These are phyloP conservation scores for Tokudaia muenninki DNA, from an alignment of 2,797 vertebrate genomes.

Conservation along the genomic window DNA sequence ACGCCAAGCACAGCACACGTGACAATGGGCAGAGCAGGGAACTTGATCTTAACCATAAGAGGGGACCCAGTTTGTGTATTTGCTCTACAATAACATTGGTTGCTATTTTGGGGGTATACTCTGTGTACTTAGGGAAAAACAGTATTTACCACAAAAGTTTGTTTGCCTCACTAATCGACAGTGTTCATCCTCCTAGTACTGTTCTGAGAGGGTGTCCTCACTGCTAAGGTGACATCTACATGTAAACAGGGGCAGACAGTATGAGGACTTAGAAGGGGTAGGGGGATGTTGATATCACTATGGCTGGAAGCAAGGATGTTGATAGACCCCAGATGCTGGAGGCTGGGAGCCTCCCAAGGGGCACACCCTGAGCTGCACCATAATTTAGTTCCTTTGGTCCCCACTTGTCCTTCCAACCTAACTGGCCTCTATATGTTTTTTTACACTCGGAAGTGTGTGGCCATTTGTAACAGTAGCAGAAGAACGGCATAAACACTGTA, in stretches of 20 bases:
- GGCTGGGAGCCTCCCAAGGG: neutral
- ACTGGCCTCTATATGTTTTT: neutral
- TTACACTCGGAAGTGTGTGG: too few species aligned
- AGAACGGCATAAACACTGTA: neutral
- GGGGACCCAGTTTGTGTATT: neutral
- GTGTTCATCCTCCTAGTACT: neutral
- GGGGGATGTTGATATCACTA: neutral
- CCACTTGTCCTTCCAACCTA: neutral
- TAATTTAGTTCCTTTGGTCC: neutral
- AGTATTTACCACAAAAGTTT: neutral
- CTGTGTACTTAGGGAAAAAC: neutral
- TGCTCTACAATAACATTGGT: neutral
- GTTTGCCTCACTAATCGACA: too few species aligned
- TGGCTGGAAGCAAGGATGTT: neutral
- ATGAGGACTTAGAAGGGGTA: neutral
- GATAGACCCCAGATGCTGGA: neutral
- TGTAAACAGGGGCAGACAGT: neutral
- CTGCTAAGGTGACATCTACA: neutral
- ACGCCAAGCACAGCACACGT: neutral
- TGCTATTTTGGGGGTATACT: neutral
- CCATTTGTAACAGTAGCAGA: neutral
- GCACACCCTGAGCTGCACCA: too few species aligned
- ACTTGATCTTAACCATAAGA: neutral
- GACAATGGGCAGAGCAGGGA: neutral
- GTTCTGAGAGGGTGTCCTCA: neutral